Evolutionary conservation across 1,140 invertebrate species (phyloP), one percentile per base, ranked within the genome.

Genomic region (Rhynchophorus ferrugineus): DNA sequence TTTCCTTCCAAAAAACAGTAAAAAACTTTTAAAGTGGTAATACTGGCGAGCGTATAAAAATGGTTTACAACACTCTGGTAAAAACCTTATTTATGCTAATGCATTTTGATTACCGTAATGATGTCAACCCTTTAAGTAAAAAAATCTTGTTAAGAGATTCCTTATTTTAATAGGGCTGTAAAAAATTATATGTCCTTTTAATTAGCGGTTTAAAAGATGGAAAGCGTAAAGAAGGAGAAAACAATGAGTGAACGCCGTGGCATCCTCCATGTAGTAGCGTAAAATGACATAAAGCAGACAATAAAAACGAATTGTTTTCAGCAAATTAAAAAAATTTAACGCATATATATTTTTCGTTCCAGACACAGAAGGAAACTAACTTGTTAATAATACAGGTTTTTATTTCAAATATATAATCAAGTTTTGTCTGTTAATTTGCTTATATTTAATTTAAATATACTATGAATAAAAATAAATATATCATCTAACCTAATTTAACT

Each of bases 111-210:
- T 29, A 44, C 43, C 43, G 17, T 44, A 44, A 44, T 44, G 43
- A 44, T 34, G 43, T 44, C 43, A 44, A 44, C 43, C 43, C 43
- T 44, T 44, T 44, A 44, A 44, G 43, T 44, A 44, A 44, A 44
- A 44, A 44, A 44, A 44, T 44, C 43, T 44, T 44, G 43, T 44
- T 44, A 44, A 44, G 21, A 44, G 43, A 44, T 33, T 44, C 29
- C 29, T 17, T 2, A 11, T 29, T 29, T 44, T 44, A 44, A 44
- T 44, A 22, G 29, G 43, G 43, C 43, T 17, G 16, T 44, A 44
- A 44, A 44, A 44, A 44, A 44, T 44, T 44, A 44, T 44, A 44
- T 44, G 43, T 44, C 43, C 21, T 29, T 44, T 21, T 44, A 44
- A 44, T 44, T 44, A 44, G 20, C 20, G 14, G 3, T 29, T 19